A percentile compares a stretch with the other conserved stretches of the same genome.
These are phyloP conservation scores for Noctuana brunneofusca DNA, from an alignment of 2,888 invertebrate species.

Conservation along the genomic window DNA sequence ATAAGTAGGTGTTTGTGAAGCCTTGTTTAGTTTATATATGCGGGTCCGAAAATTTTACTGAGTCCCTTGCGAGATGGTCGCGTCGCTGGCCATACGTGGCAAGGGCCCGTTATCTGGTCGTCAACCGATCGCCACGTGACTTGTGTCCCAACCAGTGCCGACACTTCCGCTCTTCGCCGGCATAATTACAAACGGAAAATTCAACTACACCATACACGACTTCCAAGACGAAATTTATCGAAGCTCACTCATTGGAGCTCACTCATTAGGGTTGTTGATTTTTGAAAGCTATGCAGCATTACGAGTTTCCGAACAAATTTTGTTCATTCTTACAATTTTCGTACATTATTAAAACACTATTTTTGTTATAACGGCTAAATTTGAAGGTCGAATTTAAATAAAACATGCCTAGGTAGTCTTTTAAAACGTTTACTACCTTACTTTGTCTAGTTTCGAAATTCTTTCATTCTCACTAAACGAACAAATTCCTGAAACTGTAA, in stretches of 20 bases:
- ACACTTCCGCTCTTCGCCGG: conserved; percentile 71
- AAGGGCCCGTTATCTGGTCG: conserved; percentile 71
- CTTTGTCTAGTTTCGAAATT: background rate
- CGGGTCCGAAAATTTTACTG: conserved; percentile 40
- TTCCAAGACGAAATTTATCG: conserved; percentile 65
- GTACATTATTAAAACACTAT: too few species aligned
- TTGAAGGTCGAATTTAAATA: too few species aligned
- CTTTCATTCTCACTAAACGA: background rate
- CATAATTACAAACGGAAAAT: conserved; percentile 79
- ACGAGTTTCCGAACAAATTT: too few species aligned
- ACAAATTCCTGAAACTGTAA: background rate
- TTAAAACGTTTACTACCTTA: too few species aligned
- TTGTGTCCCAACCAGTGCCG: conserved; percentile 66
- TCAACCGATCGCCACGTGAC: conserved; percentile 72
- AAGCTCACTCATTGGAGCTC: conserved; percentile 40
- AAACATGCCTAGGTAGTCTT: too few species aligned
- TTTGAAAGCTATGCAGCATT: background rate
- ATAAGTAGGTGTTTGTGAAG: conserved; percentile 28
- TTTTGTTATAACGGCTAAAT: too few species aligned
- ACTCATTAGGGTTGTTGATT: background rate
- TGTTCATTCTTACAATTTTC: too few species aligned
- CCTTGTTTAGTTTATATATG: conserved; percentile 29
- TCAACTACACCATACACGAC: conserved; percentile 71
- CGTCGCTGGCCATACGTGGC: conserved; percentile 66
- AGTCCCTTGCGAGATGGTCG: conserved; percentile 66